These are phyloP conservation scores for Adela reaumurella DNA, from an alignment of 2,888 invertebrate species.

Conservation along the genomic window DNA sequence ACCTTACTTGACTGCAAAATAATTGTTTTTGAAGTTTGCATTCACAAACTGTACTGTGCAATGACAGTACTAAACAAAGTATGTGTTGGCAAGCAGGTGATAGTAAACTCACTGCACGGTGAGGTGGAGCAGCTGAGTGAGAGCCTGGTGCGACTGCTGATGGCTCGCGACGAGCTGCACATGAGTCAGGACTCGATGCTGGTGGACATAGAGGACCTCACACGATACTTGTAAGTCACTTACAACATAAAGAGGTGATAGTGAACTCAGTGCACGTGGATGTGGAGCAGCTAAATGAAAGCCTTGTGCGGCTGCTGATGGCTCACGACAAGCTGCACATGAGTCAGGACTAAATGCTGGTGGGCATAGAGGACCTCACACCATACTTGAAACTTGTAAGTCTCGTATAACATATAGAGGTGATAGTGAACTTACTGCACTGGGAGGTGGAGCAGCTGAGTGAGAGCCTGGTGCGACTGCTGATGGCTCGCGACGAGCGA, in stretches of 20 bases:
- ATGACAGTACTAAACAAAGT: too few species aligned
- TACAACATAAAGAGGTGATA: constrained; percentile 23
- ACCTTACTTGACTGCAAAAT: too few species aligned
- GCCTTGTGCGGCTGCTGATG: constrained; percentile 83
- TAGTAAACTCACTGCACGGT: constrained; percentile 91
- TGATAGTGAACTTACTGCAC: constrained; percentile 92
- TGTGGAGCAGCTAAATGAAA: constrained; percentile 89
- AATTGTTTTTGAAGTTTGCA: too few species aligned
- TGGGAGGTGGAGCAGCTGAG: constrained; percentile 91
- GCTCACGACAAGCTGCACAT: constrained; percentile 94
- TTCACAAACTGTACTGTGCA: too few species aligned
- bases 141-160: constrained; percentile 80
- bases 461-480: constrained; percentile 81
- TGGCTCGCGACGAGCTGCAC: constrained; percentile 92
- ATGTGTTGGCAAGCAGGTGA: constrained; percentile 60
- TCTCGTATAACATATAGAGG: constrained; percentile 40
- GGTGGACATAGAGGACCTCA: constrained; percentile 94
- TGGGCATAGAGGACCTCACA: constrained; percentile 94
- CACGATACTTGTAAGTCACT: constrained; percentile 74
- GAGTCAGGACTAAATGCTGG: constrained; percentile 96
- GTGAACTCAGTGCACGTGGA: constrained; percentile 93
- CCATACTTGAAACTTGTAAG: constrained; percentile 69
- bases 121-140: constrained; percentile 93
- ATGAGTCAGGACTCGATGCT: constrained; percentile 98
- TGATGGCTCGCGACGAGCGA: constrained; percentile 91